phyloP scores from a whole-genome alignment of 1,140 invertebrate genomes.

The Microplitis mediator region DNA sequence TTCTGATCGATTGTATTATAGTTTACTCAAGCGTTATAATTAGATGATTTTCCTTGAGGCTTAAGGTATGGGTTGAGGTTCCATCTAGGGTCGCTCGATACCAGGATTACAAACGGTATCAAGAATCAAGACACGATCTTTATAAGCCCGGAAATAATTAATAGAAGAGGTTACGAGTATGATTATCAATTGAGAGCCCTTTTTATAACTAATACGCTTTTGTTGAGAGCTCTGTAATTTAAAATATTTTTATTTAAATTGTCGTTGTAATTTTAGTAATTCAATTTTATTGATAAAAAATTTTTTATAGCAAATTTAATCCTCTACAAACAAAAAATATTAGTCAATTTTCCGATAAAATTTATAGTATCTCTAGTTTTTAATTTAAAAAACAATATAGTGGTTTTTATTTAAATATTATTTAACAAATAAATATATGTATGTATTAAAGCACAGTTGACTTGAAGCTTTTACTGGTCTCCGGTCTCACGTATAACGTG shows the following conservation, averaged over 20 bases:
- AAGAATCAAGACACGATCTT: constrained; percentile 37
- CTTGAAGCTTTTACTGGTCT: neutral
- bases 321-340: too few relatives aligned
- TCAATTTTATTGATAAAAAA: too few relatives aligned
- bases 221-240: neutral
- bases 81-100: constrained; percentile 35
- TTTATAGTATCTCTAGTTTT: too few relatives aligned
- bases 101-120: constrained; percentile 40
- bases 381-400: too few relatives aligned
- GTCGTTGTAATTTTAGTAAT: too few relatives aligned
- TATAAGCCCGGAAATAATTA: constrained; percentile 23
- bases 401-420: too few relatives aligned
- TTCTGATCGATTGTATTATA: constrained; percentile 29
- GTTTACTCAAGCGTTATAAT: constrained; percentile 57
- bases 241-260: too few relatives aligned
- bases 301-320: too few relatives aligned
- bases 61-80: constrained; percentile 1
- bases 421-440: too few relatives aligned
- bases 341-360: too few relatives aligned
- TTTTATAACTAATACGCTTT: neutral
- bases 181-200: too few relatives aligned
- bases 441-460: neutral
- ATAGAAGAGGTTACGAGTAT: too few relatives aligned
- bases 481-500: neutral
- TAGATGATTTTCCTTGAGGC: constrained; percentile 52